A percentile compares a stretch with the other conserved stretches of the same genome.
These are phyloP conservation scores for Steatornis caripensis DNA, from an alignment of 2,113 vertebrate species.

Conservation along the genomic window DNA sequence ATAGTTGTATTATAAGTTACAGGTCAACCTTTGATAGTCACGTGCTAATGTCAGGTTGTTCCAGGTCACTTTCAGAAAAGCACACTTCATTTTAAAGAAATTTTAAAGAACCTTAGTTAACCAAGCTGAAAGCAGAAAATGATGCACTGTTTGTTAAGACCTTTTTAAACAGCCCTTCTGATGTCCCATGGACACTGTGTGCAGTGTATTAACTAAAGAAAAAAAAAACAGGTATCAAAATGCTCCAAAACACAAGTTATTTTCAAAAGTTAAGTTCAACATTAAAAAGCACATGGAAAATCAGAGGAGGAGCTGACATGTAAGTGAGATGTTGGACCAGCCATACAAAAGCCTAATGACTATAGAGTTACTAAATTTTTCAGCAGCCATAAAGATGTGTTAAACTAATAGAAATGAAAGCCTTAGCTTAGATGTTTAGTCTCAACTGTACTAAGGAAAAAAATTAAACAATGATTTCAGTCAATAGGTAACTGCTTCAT, in stretches of 20 bases:
- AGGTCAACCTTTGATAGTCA: not conserved
- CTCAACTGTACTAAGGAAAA: not conserved
- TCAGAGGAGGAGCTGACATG: not conserved
- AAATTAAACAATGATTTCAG: not conserved
- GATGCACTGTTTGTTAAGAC: not conserved
- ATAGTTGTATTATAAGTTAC: not conserved
- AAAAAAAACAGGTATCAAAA: not conserved
- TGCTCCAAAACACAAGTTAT: not conserved
- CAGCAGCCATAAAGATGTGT: not conserved
- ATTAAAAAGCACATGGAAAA: not conserved
- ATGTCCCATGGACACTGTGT: too few relatives aligned
- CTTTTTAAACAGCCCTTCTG: not conserved
- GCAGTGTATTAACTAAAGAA: not conserved
- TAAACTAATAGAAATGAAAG: not conserved
- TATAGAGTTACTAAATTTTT: not conserved
- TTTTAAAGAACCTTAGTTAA: not conserved
- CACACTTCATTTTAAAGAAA: not conserved
- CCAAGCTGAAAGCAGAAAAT: not conserved
- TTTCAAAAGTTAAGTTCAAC: not conserved
- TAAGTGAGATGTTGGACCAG: not conserved
- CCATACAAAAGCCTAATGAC: not conserved
- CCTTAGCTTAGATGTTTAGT: not conserved
- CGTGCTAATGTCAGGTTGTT: not conserved
- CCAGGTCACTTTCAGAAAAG: not conserved
- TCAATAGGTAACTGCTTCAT: not conserved